A percentile compares a stretch with the other conserved stretches of the same genome.
Conservation (phyloP, 2,888 invertebrate genomes). For the Allolobophora icterica region DNA sequence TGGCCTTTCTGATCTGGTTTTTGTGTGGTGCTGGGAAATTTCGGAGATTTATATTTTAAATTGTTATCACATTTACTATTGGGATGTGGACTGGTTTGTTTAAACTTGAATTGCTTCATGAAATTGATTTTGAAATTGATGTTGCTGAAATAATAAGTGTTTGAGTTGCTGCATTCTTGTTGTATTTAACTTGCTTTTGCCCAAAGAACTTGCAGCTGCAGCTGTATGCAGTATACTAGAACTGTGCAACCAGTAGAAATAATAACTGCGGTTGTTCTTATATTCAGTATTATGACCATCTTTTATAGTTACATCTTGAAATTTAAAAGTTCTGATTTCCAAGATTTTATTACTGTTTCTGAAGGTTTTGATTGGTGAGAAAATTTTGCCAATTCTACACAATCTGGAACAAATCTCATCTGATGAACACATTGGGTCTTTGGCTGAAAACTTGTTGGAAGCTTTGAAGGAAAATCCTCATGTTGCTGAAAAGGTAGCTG, state of each 20-base stretch:
- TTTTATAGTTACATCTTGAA: background rate
- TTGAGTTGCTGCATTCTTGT: background rate
- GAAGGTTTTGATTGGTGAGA: slow-evolving; percentile 32
- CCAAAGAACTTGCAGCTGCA: background rate
- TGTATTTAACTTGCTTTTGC: background rate
- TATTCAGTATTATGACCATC: background rate
- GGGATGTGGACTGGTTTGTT: too few relatives aligned
- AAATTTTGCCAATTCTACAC: slow-evolving; percentile 88
- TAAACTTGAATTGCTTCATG: background rate
- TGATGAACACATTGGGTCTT: slow-evolving; percentile 93
- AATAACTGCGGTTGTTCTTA: background rate
- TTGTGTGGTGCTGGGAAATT: too few relatives aligned
- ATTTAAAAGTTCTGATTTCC: background rate
- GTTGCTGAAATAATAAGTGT: background rate
- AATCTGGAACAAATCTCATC: slow-evolving; percentile 92
- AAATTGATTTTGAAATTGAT: slow-evolving; percentile 18
- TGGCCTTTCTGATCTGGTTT: too few relatives aligned
- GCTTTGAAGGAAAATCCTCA: slow-evolving; percentile 68
- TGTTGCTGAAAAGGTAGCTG: slow-evolving; percentile 63
- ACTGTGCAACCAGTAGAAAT: background rate
- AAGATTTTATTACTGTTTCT: background rate
- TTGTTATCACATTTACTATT: too few relatives aligned
- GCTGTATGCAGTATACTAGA: background rate
- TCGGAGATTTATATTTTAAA: too few relatives aligned
- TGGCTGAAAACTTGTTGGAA: slow-evolving; percentile 90